A percentile compares a stretch with the other conserved stretches of the same genome.
phyloP scores from a whole-genome alignment of 2,888 invertebrate species.

The Frankliniella intonsa region DNA sequence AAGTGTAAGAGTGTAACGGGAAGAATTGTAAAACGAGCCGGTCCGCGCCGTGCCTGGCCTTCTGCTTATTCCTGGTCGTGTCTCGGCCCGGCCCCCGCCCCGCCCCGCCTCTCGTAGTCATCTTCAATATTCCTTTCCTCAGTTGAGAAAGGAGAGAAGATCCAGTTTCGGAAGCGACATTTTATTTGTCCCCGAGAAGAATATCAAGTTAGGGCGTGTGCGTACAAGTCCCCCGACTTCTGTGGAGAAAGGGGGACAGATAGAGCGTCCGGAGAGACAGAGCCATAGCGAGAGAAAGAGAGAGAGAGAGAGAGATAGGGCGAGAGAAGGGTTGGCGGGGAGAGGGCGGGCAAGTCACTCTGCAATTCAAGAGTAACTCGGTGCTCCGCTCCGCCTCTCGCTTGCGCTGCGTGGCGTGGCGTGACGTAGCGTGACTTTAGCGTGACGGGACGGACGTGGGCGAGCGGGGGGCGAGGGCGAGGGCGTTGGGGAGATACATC shows the following conservation, averaged over 20 bases:
- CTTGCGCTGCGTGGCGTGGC: not conserved
- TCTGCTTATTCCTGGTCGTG: too few species aligned
- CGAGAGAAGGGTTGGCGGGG: not conserved
- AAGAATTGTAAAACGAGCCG: too few species aligned
- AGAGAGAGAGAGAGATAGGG: not conserved
- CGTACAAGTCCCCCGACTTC: constrained; percentile 20
- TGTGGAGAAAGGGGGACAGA: not conserved
- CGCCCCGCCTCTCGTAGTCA: not conserved
- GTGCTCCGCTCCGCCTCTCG: not conserved
- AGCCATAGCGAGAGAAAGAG: not conserved
- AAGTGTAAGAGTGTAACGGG: too few species aligned
- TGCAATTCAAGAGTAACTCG: constrained; percentile 24
- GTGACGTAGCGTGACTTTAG: not conserved
- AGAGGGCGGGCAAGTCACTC: not conserved
- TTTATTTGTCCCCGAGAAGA: constrained; percentile 26
- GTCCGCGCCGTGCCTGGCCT: too few species aligned
- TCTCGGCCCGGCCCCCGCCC: not conserved
- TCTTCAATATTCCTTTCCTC: constrained; percentile 16
- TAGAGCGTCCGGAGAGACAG: not conserved
- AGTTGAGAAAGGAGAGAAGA: constrained; percentile 20
- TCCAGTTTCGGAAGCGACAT: constrained; percentile 26
- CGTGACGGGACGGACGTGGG: not conserved
- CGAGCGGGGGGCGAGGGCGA: too few species aligned
- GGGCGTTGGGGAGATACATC: too few species aligned
- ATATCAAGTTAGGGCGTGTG: constrained; percentile 26